phyloP scores from a whole-genome alignment of 2,113 vertebrate genomes.

The Calonectris borealis region DNA sequence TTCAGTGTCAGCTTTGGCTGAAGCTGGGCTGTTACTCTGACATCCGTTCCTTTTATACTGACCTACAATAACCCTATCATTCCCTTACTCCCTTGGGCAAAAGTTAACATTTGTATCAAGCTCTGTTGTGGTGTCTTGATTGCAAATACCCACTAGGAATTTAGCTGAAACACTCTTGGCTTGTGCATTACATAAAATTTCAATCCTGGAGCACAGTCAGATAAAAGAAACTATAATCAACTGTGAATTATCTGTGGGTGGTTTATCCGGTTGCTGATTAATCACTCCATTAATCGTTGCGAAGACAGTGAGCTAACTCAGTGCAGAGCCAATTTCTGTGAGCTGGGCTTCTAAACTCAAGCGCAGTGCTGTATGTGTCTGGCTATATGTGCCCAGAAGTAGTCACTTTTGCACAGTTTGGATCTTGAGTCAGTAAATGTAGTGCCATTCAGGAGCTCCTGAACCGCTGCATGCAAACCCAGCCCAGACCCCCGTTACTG shows the following conservation, averaged over 20 bases:
- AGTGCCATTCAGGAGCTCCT: neutral
- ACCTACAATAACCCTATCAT: neutral
- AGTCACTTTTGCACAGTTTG: neutral
- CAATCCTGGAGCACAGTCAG: neutral
- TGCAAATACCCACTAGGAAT: conserved; percentile 2
- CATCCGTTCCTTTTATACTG: neutral
- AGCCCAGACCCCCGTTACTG: neutral
- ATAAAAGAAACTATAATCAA: conserved; percentile 49
- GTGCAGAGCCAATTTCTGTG: neutral
- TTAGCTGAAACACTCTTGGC: conserved; percentile 4
- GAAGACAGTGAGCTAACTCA: conserved; percentile 2
- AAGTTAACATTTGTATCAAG: conserved; percentile 20
- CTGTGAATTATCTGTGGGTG: conserved; percentile 37
- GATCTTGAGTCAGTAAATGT: neutral
- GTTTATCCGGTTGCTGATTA: conserved; percentile 45
- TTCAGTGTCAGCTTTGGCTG: neutral
- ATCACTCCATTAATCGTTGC: conserved; percentile 15
- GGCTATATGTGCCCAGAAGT: neutral
- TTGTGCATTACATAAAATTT: conserved; percentile 25
- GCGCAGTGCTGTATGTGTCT: neutral
- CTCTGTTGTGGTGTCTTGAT: neutral
- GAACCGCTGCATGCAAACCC: neutral
- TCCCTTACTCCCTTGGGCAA: neutral
- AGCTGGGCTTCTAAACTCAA: neutral
- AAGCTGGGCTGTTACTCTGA: neutral